phyloP scores from a whole-genome alignment of 2,888 invertebrate genomes.

The Phymatocera aterrima region DNA sequence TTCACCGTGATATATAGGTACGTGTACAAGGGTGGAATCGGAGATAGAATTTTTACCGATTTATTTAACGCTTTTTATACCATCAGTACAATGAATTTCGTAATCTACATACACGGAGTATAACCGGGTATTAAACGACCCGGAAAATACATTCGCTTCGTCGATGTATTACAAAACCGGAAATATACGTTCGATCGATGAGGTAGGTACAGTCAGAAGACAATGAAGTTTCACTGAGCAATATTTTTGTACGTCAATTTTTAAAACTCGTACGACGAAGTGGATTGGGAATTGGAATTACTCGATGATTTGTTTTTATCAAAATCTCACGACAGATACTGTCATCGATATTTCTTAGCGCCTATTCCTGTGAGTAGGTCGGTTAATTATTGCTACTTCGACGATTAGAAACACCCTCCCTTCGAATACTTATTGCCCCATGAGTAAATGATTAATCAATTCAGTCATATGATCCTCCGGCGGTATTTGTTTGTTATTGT shows the following conservation, averaged over 20 bases:
- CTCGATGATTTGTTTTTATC: neutral
- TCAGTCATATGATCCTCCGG: neutral
- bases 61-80: neutral
- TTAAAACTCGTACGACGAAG: too few relatives aligned
- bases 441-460: too few relatives aligned
- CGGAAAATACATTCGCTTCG: conserved; percentile 15
- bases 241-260: too few relatives aligned
- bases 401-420: neutral
- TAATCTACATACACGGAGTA: neutral
- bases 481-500: conserved; percentile 1
- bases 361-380: too few relatives aligned
- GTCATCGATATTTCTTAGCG: neutral
- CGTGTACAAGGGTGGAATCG: neutral
- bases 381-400: neutral
- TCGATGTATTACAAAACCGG: conserved; percentile 18
- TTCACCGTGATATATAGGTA: conserved; percentile 1
- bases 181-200: conserved; percentile 30
- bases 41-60: conserved; percentile 19
- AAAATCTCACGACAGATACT: neutral
- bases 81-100: neutral
- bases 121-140: neutral
- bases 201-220: conserved; percentile 50
- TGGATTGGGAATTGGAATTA: too few relatives aligned
- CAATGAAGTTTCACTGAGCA: too few relatives aligned
- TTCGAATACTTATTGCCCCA: too few relatives aligned